Evolutionary conservation across 1,140 invertebrate species (phyloP).

Genomic region (Bombus superbus): DNA sequence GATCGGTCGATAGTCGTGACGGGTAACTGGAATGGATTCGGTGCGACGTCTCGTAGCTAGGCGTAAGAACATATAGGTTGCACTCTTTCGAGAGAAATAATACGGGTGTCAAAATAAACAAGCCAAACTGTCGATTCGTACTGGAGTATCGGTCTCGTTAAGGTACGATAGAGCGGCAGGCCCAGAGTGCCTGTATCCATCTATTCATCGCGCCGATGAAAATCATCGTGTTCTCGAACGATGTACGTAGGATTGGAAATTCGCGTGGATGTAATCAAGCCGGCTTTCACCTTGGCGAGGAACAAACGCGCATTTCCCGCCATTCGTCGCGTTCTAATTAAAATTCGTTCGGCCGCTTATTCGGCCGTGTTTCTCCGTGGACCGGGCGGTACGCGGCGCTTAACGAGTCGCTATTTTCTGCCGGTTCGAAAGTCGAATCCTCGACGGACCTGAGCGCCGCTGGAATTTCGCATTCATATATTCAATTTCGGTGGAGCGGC

Average conservation of each 20-base stretch:
- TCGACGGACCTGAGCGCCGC: conserved; percentile 29
- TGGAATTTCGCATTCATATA: conserved; percentile 59
- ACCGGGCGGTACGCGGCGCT: neutral
- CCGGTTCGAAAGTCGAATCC: conserved; percentile 43
- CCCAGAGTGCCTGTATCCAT: too few species aligned
- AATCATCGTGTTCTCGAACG: neutral
- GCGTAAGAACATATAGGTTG: too few species aligned
- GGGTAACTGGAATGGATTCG: too few species aligned
- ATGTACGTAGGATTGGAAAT: neutral
- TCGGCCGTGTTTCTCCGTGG: conserved; percentile 2
- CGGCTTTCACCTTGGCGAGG: conserved; percentile 1
- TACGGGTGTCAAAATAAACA: too few species aligned
- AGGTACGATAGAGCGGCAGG: too few species aligned
- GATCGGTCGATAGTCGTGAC: too few species aligned
- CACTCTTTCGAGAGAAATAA: too few species aligned
- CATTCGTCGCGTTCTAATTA: conserved; percentile 41
- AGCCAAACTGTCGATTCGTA: too few species aligned
- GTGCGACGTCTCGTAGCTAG: too few species aligned
- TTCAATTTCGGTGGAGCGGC: conserved; percentile 58
- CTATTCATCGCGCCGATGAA: neutral
- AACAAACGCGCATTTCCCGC: conserved; percentile 37
- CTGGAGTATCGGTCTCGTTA: too few species aligned
- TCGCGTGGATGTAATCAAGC: conserved; percentile 20
- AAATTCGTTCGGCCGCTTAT: conserved; percentile 34
- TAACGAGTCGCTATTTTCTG: conserved; percentile 54